phyloP scores from a whole-genome alignment of 2,888 invertebrate species.

The Drosophila histrio region DNA sequence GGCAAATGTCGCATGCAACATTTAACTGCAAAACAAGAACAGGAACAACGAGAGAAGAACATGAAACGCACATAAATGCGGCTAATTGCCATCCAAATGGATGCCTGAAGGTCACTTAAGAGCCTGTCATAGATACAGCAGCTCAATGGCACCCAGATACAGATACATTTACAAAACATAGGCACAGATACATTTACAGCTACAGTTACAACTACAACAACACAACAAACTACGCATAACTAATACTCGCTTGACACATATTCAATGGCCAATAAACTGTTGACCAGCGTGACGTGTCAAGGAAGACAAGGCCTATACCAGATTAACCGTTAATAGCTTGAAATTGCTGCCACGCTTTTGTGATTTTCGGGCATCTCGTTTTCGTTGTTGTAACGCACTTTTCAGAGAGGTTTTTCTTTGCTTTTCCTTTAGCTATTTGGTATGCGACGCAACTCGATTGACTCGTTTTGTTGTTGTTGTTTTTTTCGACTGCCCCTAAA shows the following conservation, averaged over 20 bases:
- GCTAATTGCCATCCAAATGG: slow-evolving; percentile 65
- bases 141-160: not conserved
- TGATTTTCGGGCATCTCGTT: slow-evolving; percentile 55
- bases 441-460: slow-evolving; percentile 64
- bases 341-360: slow-evolving; percentile 70
- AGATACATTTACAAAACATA: not conserved
- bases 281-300: not conserved
- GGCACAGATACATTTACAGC: slow-evolving; percentile 2
- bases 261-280: slow-evolving; percentile 41
- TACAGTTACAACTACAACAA: slow-evolving; percentile 8
- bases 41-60: slow-evolving; percentile 12
- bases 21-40: slow-evolving; percentile 64
- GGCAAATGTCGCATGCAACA: slow-evolving; percentile 79
- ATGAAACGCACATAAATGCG: slow-evolving; percentile 60
- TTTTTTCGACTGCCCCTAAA: slow-evolving; percentile 18
- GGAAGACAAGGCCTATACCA: slow-evolving; percentile 29
- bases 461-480: slow-evolving; percentile 53
- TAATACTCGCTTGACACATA: slow-evolving; percentile 42
- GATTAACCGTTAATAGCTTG: slow-evolving; percentile 73
- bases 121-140: slow-evolving; percentile 18
- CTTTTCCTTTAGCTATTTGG: slow-evolving; percentile 33
- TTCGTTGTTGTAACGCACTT: slow-evolving; percentile 40
- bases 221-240: slow-evolving; percentile 30
- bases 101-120: slow-evolving; percentile 52
- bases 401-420: slow-evolving; percentile 23